A percentile compares a stretch with the other conserved stretches of the same genome.
Evolutionary conservation across 2,797 vertebrate genomes (phyloP).

Genomic region (Pseudochromis fuscus): DNA sequence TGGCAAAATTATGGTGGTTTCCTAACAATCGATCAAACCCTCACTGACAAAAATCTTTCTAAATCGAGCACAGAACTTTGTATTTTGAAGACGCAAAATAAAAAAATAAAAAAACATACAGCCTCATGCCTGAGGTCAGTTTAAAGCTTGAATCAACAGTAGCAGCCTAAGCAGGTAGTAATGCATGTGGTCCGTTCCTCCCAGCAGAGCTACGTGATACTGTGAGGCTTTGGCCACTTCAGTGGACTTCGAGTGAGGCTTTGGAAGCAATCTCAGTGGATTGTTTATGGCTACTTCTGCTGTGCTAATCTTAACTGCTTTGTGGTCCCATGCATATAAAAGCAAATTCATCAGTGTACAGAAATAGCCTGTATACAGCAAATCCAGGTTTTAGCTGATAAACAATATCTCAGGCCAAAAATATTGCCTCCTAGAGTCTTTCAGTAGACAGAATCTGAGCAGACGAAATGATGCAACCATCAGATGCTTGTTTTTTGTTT

Average conservation of each 20-base stretch:
- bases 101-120: no score
- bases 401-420: conserved; percentile 29
- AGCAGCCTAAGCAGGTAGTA: neutral
- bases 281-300: neutral
- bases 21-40: neutral
- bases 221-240: conserved; percentile 7
- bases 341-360: conserved; percentile 18
- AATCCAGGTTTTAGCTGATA: conserved; percentile 20
- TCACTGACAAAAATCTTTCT: no score
- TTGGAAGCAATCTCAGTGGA: conserved; percentile 27
- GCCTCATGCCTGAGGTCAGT: no score
- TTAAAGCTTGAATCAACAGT: neutral
- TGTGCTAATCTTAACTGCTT: conserved; percentile 22
- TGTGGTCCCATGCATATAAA: conserved; percentile 16
- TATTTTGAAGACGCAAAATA: no score
- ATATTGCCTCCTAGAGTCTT: conserved; percentile 22
- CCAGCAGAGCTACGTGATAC: conserved; percentile 1
- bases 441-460: conserved; percentile 39
- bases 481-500: conserved; percentile 56
- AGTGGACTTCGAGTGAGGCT: conserved; percentile 28
- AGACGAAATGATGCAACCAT: conserved; percentile 47
- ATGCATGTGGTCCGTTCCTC: neutral
- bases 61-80: no score
- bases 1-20: neutral
- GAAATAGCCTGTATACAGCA: neutral